These are phyloP conservation scores for Gryllus bimaculatus DNA, from an alignment of 1,140 invertebrate species.

Conservation along the genomic window DNA sequence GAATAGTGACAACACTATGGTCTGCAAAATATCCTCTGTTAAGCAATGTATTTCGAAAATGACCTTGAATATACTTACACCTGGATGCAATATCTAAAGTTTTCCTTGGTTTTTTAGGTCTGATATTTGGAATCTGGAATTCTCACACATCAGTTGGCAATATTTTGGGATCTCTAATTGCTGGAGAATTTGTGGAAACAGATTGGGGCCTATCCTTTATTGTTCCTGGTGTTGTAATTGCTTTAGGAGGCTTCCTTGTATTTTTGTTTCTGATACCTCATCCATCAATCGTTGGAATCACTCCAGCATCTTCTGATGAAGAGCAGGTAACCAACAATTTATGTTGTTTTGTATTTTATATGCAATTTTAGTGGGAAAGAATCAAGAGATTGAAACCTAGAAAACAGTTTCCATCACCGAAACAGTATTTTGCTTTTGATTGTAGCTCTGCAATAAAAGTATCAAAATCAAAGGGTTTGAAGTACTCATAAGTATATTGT, in stretches of 20 bases:
- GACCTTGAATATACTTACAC: too few relatives aligned
- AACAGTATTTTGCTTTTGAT: too few relatives aligned
- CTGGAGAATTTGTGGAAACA: constrained; percentile 59
- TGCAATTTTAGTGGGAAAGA: too few relatives aligned
- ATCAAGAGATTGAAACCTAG: too few relatives aligned
- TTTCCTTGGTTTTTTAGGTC: constrained; percentile 43
- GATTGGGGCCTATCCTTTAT: constrained; percentile 91
- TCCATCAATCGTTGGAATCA: constrained; percentile 52
- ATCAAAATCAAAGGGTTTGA: too few relatives aligned
- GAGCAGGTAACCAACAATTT: neutral
- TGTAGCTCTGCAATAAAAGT: too few relatives aligned
- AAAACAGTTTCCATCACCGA: too few relatives aligned
- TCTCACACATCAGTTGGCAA: constrained; percentile 94
- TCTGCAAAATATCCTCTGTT: too few relatives aligned
- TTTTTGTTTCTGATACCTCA: constrained; percentile 79
- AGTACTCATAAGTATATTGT: too few relatives aligned
- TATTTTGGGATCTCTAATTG: constrained; percentile 60
- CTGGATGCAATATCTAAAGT: neutral
- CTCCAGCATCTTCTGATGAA: neutral
- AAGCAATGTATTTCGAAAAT: too few relatives aligned
- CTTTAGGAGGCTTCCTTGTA: constrained; percentile 60
- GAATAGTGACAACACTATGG: too few relatives aligned
- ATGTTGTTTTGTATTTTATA: neutral
- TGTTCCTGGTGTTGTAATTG: constrained; percentile 82
- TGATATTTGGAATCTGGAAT: constrained; percentile 95